Conservation (phyloP, 1,140 invertebrate species). For the Subanguina moxae region DNA sequence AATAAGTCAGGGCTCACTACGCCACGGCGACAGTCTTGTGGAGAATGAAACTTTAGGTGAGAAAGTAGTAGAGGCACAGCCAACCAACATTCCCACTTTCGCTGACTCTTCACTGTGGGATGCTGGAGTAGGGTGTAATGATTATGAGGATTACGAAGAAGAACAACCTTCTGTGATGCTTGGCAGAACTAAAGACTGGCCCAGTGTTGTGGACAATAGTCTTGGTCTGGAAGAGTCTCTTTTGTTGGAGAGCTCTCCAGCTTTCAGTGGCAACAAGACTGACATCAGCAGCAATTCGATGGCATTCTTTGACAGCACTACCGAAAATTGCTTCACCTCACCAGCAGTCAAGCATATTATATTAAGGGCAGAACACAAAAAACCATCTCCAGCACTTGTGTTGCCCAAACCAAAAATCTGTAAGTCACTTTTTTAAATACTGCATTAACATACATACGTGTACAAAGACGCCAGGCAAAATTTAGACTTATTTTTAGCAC, state of each 20-base stretch:
- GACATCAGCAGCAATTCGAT: too few species aligned
- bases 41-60: too few species aligned
- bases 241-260: neutral
- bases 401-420: neutral
- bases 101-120: conserved; percentile 1
- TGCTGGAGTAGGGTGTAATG: neutral
- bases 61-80: too few species aligned
- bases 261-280: too few species aligned
- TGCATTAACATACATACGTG: too few species aligned
- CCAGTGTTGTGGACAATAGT: conserved; percentile 1
- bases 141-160: too few species aligned
- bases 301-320: too few species aligned
- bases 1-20: too few species aligned
- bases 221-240: neutral
- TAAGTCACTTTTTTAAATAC: conserved; percentile 2
- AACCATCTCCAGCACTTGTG: neutral
- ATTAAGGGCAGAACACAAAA: neutral
- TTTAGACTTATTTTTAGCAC: too few species aligned
- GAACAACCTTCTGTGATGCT: too few species aligned
- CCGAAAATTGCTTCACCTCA: neutral
- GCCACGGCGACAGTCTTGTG: too few species aligned
- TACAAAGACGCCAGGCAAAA: too few species aligned
- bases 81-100: neutral
- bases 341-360: conserved; percentile 2
- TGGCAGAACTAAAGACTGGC: neutral